phyloP scores from a whole-genome alignment of 2,888 invertebrate genomes.

The Cephonodes hylas region DNA sequence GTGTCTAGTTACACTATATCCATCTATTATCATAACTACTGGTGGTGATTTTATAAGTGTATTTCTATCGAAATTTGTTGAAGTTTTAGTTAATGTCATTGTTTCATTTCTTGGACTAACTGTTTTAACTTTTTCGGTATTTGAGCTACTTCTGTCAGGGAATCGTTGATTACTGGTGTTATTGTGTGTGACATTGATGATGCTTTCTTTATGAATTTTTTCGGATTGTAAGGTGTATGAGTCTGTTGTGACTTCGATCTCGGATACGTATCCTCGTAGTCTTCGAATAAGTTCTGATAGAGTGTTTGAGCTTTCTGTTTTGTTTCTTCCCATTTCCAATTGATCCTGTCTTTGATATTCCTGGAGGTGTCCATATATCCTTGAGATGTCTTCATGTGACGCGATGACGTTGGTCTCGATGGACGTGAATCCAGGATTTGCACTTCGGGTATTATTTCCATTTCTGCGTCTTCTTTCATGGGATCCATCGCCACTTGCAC shows the following conservation, averaged over 20 bases:
- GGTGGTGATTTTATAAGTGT: conserved; percentile 39
- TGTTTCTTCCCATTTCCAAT: conserved; percentile 58
- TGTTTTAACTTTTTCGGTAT: conserved; percentile 67
- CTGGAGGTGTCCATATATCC: conserved; percentile 35
- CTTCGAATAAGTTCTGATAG: conserved; percentile 64
- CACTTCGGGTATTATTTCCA: conserved; percentile 42
- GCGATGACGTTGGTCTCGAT: conserved; percentile 22
- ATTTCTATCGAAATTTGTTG: conserved; percentile 27
- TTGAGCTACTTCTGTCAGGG: conserved; percentile 62
- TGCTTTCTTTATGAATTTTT: conserved; percentile 57
- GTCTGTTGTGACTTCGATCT: conserved; percentile 43
- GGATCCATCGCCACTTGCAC: conserved; percentile 63
- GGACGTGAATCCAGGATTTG: conserved; percentile 33
- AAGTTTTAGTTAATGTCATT: conserved; percentile 38
- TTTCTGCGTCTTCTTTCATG: conserved; percentile 42
- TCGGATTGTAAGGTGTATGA: conserved; percentile 52
- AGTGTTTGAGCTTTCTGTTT: conserved; percentile 62
- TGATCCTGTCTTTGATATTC: conserved; percentile 53
- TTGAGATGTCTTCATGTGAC: conserved; percentile 39
- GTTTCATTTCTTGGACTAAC: conserved; percentile 63
- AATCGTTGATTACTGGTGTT: conserved; percentile 66
- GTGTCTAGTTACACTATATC: conserved; percentile 70
- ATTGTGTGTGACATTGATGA: conserved; percentile 54
- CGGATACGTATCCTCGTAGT: conserved; percentile 59
- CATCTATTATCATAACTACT: conserved; percentile 66